Evolutionary conservation across 2,888 invertebrate genomes (phyloP).

Genomic region (Nebria salina): DNA sequence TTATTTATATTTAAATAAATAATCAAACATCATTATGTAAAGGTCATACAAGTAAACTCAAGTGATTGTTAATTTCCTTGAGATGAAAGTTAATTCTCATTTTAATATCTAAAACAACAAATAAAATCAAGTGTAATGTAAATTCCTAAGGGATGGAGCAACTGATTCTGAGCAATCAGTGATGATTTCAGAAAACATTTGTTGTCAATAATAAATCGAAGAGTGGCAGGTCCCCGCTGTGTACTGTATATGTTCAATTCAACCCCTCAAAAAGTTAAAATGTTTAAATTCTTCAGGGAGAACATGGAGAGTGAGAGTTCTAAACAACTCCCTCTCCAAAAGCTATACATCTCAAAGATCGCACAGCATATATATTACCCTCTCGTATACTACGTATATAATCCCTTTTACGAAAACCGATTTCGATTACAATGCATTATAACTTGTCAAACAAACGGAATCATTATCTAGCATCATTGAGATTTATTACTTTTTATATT

Average conservation of each 20-base stretch:
- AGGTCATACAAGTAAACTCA: no score
- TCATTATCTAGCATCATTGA: neutral
- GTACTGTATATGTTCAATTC: constrained; percentile 48
- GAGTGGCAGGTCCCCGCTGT: constrained; percentile 56
- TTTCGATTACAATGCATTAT: neutral
- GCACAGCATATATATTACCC: constrained; percentile 20
- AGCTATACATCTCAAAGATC: constrained; percentile 24
- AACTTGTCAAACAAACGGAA: neutral
- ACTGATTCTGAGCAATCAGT: constrained; percentile 51
- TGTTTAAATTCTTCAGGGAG: constrained; percentile 62
- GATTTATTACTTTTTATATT: neutral
- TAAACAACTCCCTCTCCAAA: constrained; percentile 48
- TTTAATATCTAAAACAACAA: neutral
- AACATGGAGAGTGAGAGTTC: constrained; percentile 48
- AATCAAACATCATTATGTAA: no score
- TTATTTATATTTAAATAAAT: neutral
- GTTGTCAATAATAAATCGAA: constrained; percentile 58
- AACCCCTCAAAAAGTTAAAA: constrained; percentile 60
- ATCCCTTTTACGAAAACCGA: constrained; percentile 20
- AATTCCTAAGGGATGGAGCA: constrained; percentile 28
- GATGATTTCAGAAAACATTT: constrained; percentile 56
- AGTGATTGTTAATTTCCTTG: neutral
- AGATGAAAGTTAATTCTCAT: neutral
- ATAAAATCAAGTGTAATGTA: constrained; percentile 31
- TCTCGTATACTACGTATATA: constrained; percentile 1